Evolutionary conservation across 2,888 invertebrate species (phyloP).

Genomic region (Ennomos erosarius): DNA sequence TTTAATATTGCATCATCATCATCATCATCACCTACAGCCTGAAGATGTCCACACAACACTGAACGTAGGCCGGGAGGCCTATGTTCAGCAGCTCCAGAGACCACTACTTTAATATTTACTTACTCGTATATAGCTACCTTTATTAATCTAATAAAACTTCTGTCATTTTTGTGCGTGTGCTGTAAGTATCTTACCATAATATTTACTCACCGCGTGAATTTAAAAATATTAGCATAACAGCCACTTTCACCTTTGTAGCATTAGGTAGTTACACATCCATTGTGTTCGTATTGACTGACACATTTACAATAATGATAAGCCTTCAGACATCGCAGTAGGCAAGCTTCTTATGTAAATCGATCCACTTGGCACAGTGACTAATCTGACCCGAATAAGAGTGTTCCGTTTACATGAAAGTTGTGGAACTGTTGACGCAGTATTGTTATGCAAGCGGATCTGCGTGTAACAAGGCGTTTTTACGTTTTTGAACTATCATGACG

Average conservation of each 20-base stretch:
- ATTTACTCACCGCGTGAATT: neutral
- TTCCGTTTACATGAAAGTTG: constrained; percentile 67
- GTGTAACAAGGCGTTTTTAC: constrained; percentile 27
- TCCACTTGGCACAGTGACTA: constrained; percentile 63
- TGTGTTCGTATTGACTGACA: constrained; percentile 39
- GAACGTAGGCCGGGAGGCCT: too few relatives aligned
- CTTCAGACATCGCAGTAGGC: constrained; percentile 36
- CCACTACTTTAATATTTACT: too few relatives aligned
- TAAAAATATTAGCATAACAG: constrained; percentile 17
- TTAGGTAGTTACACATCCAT: constrained; percentile 17
- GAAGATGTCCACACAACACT: too few relatives aligned
- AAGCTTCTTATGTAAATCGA: constrained; percentile 67
- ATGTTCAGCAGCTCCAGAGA: too few relatives aligned
- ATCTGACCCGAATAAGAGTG: constrained; percentile 64
- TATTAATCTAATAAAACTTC: too few relatives aligned
- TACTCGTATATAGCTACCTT: too few relatives aligned
- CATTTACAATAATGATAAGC: constrained; percentile 56
- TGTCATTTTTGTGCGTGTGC: too few relatives aligned
- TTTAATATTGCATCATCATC: too few relatives aligned
- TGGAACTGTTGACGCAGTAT: constrained; percentile 48
- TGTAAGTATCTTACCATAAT: too few relatives aligned
- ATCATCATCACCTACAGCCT: too few relatives aligned
- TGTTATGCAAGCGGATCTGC: constrained; percentile 74
- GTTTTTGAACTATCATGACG: constrained; percentile 27
- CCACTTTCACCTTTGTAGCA: constrained; percentile 37